Evolutionary conservation across 2,113 vertebrate genomes (phyloP), one percentile per base, ranked within the genome.

Genomic region (Gallinago undulata): DNA sequence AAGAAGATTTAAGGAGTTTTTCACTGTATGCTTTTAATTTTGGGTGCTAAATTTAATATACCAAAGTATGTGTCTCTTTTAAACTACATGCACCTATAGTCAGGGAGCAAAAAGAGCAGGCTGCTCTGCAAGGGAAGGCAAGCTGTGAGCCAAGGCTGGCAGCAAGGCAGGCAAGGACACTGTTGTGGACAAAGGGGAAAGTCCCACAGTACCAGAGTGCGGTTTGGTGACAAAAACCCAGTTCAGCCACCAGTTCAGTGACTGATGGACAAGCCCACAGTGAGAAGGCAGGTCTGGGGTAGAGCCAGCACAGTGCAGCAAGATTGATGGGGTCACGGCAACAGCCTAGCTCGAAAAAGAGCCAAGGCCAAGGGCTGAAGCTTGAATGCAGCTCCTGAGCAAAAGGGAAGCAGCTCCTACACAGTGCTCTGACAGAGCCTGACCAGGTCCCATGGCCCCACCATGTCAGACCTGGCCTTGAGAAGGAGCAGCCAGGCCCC

Each of bases 401-500:
- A 63, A 37, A 51, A 21, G 41, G 23, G 35, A 28, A 39, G 48
- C 73, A 74, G 18, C 18, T 31, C 10, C 6, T 4, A 6, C 7
- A 3, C 19, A 25, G 55, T 1, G 0, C 17, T 37, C 25, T 35
- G 22, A 16, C 17, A 63, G 35, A 81, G 35, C 35, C 51, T 50
- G 53, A 30, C 9, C 47, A 33, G 21, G 23, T 37, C 41, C 33
- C 62, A 30, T 0, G 9, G 35, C 17, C 43, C 21, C 5, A 1
- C 31, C 1, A 3, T 43, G 23, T 37, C 1, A 1, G 17, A 63
- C 19, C 22, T 62, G 53, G n/a, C 30, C 47, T 47, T 1, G 0
- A 79, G 60, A n/a, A 35, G 45, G 8, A 16, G 6, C 53, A 75
- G 39, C 28, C 62, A 37, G 47, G 17, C 47, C 68, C 17, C 56